phyloP scores from a whole-genome alignment of 2,888 invertebrate species.

The Encarsia formosa region DNA sequence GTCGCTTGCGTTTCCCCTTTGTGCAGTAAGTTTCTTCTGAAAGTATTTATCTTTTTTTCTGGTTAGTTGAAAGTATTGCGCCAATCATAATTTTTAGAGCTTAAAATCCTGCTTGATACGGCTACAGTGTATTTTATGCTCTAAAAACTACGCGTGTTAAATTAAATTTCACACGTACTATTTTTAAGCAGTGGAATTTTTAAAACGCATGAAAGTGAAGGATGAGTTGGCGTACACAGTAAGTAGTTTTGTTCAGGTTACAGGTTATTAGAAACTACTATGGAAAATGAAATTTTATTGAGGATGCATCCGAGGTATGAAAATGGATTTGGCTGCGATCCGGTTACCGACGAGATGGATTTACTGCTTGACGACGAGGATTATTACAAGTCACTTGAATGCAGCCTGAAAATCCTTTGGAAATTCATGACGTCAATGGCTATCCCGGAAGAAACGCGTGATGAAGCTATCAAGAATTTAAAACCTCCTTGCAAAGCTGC shows the following conservation, averaged over 20 bases:
- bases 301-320: conserved; percentile 44
- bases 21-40: conserved; percentile 43
- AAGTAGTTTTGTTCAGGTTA: too few species aligned
- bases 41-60: too few species aligned
- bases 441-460: conserved; percentile 11
- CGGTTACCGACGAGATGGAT: conserved; percentile 25
- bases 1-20: conserved; percentile 37
- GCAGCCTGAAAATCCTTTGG: conserved; percentile 36
- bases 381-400: conserved; percentile 29
- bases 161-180: too few species aligned
- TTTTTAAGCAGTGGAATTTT: too few species aligned
- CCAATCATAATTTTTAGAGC: too few species aligned
- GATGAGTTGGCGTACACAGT: too few species aligned
- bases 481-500: conserved; percentile 26
- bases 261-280: conserved; percentile 42
- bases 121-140: too few species aligned
- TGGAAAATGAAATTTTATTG: conserved; percentile 43
- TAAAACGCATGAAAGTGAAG: too few species aligned
- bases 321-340: conserved; percentile 28
- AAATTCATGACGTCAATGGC: conserved; percentile 33
- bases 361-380: conserved; percentile 19
- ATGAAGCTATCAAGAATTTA: conserved; percentile 12
- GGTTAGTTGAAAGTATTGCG: too few species aligned
- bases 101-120: too few species aligned
- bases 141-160: too few species aligned